Base-by-base conservation (phyloP, 2,113 vertebrate genomes). In the Harpagus bidentatus region DNA sequence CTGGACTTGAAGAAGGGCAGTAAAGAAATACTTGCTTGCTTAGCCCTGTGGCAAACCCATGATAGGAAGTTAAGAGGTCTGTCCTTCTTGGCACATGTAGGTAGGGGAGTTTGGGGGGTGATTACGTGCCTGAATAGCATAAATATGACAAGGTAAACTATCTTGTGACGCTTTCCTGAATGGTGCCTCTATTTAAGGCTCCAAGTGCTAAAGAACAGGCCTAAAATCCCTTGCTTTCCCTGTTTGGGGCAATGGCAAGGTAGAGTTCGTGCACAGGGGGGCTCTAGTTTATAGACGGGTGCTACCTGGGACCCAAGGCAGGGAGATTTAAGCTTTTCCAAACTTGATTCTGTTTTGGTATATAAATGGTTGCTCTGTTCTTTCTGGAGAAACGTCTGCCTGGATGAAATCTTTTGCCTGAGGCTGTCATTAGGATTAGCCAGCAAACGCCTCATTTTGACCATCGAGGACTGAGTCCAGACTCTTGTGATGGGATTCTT, bases 391-490 rank as follows among this genome's bases (percentile, higher is more conserved):
- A 87, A 22, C 6, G 28, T 65, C 58, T 90, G 45, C 34, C 28
- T 53, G 29, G 31, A 38, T 71, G 34, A 58, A 47, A 26, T 59
- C 10, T 70, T 70, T 77, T 70, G 22, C 45, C 28, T 40, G 40
- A 84, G 31, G 28, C n/a, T 66, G 53, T 80, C 18, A 32, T 85
- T 73, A 58, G 26, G 63, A 67, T 62, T 66, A 88, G 52, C 31
- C 36, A 62, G 53, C 17, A 83, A 77, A 38, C 0, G 6, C 6
- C 22, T 2, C 4, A 5, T 80, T 96, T 86, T 92, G 61, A n/a
- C 42, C 2, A 0, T 18, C 0, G 10, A 29, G 42, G 36, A 32
- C 29, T 1, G 9, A 70, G 16, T 58, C 48, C 48, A 82, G 58
- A 29, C 16, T 42, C 16, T 40, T n/a, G 28, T 2, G 2, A 32